A percentile compares a stretch with the other conserved stretches of the same genome.
Evolutionary conservation across 2,113 vertebrate species (phyloP).

Genomic region (Etheostoma cragini): DNA sequence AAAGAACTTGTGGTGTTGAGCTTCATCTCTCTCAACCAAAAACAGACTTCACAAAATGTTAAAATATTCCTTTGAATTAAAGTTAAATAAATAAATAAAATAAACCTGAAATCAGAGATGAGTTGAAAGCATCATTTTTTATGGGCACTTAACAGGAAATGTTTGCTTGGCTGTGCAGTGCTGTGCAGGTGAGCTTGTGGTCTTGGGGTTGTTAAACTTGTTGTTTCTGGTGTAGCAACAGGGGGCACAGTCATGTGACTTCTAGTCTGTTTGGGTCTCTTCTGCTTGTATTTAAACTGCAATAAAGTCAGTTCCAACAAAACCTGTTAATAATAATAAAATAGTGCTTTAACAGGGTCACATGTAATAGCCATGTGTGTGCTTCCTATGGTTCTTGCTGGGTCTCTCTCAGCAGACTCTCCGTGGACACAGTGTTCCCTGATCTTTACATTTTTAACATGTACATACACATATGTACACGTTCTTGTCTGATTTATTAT

Average conservation of each 20-base stretch:
- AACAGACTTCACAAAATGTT: neutral
- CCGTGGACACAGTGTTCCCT: conserved; percentile 53
- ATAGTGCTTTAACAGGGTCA: conserved; percentile 33
- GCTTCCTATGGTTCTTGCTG: neutral
- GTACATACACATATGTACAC: conserved; percentile 41
- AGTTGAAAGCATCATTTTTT: neutral
- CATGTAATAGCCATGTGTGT: conserved; percentile 11
- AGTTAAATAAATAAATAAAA: neutral
- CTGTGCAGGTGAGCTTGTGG: neutral
- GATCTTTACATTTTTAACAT: conserved; percentile 31
- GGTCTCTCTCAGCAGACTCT: neutral
- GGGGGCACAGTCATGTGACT: neutral
- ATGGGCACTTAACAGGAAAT: neutral
- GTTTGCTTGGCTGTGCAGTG: neutral
- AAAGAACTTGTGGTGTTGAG: neutral
- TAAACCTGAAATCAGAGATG: neutral
- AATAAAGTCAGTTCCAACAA: conserved; percentile 19
- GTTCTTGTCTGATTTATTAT: conserved; percentile 52
- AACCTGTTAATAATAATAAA: conserved; percentile 19
- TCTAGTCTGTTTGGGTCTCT: neutral
- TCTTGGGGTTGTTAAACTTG: neutral
- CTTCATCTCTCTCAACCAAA: neutral
- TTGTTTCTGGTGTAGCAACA: neutral
- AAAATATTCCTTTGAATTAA: neutral
- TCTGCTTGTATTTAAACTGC: conserved; percentile 29